Evolutionary conservation across 2,113 vertebrate genomes (phyloP), one percentile per base, ranked within the genome.

Genomic region (Xenopus borealis): DNA sequence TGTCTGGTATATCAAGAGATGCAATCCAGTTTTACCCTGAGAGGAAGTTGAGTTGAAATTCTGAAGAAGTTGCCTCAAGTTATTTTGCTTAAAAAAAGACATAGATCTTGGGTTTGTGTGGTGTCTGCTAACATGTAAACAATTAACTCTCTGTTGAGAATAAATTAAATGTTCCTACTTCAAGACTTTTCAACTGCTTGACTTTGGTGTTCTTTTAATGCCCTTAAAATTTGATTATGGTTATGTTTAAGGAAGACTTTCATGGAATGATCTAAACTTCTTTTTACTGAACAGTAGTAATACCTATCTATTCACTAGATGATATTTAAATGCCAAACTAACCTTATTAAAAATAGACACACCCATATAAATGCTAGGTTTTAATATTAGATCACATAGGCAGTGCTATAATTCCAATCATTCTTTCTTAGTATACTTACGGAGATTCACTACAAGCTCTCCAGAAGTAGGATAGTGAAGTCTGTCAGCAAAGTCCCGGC

Each of bases 401-500:
- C 84, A 89, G 87, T 85, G 80, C 81, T 81, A 76, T 87, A 85
- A 87, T 86, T 86, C 79, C 83, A 81, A 72, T 78, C 85, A 83
- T 88, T 87, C 23, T 72, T 63, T 62, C 82, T 79, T 86, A 85
- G 90, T 85, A 73, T 83, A 96, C 95, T 98, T 91, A 99, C 97
- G 93, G 82, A 96, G 93, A 88, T 95, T 97, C 90, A 95, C 91
- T 94, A 94, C 92, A 79, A 97, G 87, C 79, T 98, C 96, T 83
- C 94, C 93, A 1, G 95, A 94, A 12, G 93, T 91, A 19, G 96
- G 96, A 89, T 97, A 96, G 87, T 96, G 87, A 46, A 99, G 94
- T 27, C 97, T 93, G 1, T 91, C 89, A 74, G 96, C 95, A 78
- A 98, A 98, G 83, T 98, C 95, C 40, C 92, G 92, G 84, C 96